phyloP scores from a whole-genome alignment of 2,113 vertebrate genomes.

The Strix uralensis region DNA sequence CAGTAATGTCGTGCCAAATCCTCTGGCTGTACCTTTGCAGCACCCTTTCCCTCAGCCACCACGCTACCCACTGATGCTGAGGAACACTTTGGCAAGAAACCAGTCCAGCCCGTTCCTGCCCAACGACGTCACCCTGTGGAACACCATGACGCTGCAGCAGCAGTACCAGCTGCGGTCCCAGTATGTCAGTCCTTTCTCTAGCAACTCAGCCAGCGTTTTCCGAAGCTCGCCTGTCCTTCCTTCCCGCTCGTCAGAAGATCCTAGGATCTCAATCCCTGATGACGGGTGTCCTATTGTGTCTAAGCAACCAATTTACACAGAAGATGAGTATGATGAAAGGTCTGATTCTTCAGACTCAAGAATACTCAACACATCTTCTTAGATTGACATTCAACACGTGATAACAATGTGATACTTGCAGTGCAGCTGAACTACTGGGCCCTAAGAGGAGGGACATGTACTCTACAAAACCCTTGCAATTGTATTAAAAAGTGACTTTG shows the following conservation, averaged over 20 bases:
- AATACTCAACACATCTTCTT: constrained; percentile 90
- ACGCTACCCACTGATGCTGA: constrained; percentile 92
- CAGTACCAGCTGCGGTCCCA: constrained; percentile 96
- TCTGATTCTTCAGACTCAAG: constrained; percentile 95
- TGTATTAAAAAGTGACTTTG: constrained; percentile 62
- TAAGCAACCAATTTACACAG: constrained; percentile 89
- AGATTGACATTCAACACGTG: neutral
- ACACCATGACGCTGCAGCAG: constrained; percentile 96
- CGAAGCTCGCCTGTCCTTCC: constrained; percentile 84
- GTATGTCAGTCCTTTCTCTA: constrained; percentile 91
- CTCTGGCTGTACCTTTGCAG: constrained; percentile 86
- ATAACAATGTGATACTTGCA: constrained; percentile 12
- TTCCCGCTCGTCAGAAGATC: constrained; percentile 82
- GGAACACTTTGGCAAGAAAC: constrained; percentile 89
- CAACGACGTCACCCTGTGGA: constrained; percentile 95
- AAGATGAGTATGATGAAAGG: constrained; percentile 94
- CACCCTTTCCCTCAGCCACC: constrained; percentile 91
- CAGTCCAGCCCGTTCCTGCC: constrained; percentile 88
- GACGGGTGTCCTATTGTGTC: constrained; percentile 85
- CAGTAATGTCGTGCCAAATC: constrained; percentile 78
- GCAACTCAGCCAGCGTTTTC: constrained; percentile 80
- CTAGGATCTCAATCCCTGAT: constrained; percentile 83
- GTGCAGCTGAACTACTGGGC: constrained; percentile 33
- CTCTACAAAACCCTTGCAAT: neutral
- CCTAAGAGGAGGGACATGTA: neutral